phyloP scores from a whole-genome alignment of 2,888 invertebrate genomes.

The Euphydryas editha region DNA sequence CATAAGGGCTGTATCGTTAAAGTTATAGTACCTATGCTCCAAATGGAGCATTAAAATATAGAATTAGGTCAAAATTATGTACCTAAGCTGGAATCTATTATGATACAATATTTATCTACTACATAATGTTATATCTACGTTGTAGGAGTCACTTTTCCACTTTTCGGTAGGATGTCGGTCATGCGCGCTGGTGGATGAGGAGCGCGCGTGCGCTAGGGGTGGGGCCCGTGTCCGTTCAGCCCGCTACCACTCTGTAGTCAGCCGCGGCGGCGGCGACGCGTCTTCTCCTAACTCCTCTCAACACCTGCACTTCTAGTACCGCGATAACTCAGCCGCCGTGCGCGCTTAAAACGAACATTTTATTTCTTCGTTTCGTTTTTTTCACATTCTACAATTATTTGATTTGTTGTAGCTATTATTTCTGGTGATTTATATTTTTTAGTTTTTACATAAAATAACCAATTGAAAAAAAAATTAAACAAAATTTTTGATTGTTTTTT shows the following conservation, averaged over 20 bases:
- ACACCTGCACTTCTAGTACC: slow-evolving; percentile 53
- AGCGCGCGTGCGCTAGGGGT: slow-evolving; percentile 79
- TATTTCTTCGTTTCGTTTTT: slow-evolving; percentile 63
- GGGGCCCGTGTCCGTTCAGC: slow-evolving; percentile 73
- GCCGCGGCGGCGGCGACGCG: slow-evolving; percentile 77
- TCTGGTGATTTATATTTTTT: slow-evolving; percentile 61
- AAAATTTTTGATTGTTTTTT: slow-evolving; percentile 57
- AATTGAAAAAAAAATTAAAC: slow-evolving; percentile 39
- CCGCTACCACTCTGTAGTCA: slow-evolving; percentile 78
- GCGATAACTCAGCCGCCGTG: slow-evolving; percentile 71
- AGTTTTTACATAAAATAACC: slow-evolving; percentile 50
- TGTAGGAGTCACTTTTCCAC: slow-evolving; percentile 83
- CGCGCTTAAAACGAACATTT: slow-evolving; percentile 59
- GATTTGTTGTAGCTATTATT: slow-evolving; percentile 55
- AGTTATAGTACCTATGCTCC: slow-evolving; percentile 18
- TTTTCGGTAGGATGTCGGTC: slow-evolving; percentile 81
- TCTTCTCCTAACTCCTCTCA: slow-evolving; percentile 56
- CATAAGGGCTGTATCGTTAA: slow-evolving; percentile 3
- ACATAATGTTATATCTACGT: slow-evolving; percentile 80
- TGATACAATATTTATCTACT: slow-evolving; percentile 81
- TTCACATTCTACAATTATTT: slow-evolving; percentile 53
- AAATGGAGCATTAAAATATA: slow-evolving; percentile 58
- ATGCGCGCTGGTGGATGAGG: slow-evolving; percentile 65
- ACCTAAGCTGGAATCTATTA: slow-evolving; percentile 65
- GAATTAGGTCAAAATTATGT: slow-evolving; percentile 70